A percentile compares a stretch with the other conserved stretches of the same genome.
Evolutionary conservation across 2,797 vertebrate species (phyloP).

Genomic region (Eospalax fontanierii): DNA sequence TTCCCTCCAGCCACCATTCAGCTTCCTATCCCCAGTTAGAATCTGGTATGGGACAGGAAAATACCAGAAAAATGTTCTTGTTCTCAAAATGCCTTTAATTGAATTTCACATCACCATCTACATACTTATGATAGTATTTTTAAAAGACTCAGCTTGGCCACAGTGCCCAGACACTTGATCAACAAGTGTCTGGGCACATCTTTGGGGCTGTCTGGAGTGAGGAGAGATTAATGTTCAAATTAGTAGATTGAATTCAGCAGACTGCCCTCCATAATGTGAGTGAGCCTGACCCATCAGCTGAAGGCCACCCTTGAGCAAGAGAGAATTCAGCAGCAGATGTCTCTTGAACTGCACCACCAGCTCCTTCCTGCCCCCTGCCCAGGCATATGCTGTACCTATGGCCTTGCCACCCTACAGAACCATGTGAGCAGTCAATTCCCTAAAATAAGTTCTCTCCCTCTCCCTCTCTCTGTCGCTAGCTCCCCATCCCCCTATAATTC

Average conservation of each 20-base stretch:
- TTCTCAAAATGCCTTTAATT: slow-evolving; percentile 32
- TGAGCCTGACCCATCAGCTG: background rate
- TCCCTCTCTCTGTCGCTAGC: background rate
- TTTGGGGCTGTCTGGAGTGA: background rate
- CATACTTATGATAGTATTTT: background rate
- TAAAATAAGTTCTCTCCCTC: background rate
- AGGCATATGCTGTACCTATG: background rate
- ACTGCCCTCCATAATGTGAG: background rate
- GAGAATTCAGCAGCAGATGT: background rate
- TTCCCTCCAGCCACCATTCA: background rate
- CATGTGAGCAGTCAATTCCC: background rate
- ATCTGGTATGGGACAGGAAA: background rate
- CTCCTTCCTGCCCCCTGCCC: background rate
- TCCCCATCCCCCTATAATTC: background rate
- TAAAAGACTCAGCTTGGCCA: background rate
- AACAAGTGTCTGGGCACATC: background rate
- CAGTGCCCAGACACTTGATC: background rate
- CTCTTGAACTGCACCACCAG: background rate
- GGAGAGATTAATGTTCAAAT: background rate
- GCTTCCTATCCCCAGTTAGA: background rate
- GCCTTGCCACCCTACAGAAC: background rate
- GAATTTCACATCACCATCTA: background rate
- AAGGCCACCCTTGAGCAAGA: background rate
- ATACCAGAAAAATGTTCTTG: background rate
- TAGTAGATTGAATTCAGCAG: background rate